Evolutionary conservation across 2,888 invertebrate species (phyloP), one percentile per base, ranked within the genome.

Genomic region (Notocelia uddmanniana): DNA sequence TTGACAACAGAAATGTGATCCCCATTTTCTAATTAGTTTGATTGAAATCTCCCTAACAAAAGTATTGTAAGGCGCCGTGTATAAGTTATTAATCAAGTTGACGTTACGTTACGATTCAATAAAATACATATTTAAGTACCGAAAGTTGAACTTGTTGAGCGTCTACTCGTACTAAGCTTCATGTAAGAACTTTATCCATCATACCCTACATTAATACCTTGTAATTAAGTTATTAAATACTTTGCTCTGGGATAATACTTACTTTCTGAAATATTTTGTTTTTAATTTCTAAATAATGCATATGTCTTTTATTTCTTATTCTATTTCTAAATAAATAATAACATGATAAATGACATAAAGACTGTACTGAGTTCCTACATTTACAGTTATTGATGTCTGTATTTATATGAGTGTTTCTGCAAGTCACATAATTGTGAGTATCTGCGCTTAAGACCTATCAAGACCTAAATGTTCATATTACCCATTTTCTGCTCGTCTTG

Each of bases 61-160:
- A 41, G n/a, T 45, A n/a, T 6, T 45, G n/a, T n/a, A 45, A n/a
- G 8, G n/a, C 45, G 45, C 8, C n/a, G 15, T 45, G 6, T 34
- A 13, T 58, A 37, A 11, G 34, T 37, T 58, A 37, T 58, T 34
- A 37, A 11, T 19, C 15, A 37, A 59, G 58, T 58, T 55, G 9
- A n/a, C 55, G 26, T 26, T 19, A n/a, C 55, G 26, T 26, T 19
- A 31, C n/a, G 31, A 18, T 57, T 31, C 34, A 11, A 34, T 58
- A 34, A 34, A 11, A 34, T 34, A 58, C 5, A 31, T 58, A n/a
- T 37, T 34, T 37, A 37, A 57, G 34, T 37, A 37, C 11, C n/a
- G 34, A 18, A 41, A 59, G 19, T 59, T 37, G 5, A 59, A 59
- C 37, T 59, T 55, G 31, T 15, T 31, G 31, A 55, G 26, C 31